Evolutionary conservation across 1,140 invertebrate genomes (phyloP).

Genomic region (Pseudomyrmex cubaensis): DNA sequence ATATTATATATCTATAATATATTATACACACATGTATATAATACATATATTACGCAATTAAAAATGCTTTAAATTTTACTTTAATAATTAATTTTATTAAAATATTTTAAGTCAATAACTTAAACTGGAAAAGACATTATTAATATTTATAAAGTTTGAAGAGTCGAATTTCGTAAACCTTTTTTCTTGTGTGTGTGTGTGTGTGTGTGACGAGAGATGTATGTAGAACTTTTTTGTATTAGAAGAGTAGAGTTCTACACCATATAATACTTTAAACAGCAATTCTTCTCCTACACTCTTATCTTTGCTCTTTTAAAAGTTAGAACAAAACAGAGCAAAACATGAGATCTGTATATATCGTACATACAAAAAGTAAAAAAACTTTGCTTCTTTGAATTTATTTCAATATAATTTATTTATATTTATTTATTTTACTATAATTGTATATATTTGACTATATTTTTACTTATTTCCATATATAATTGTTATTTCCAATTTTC

Average conservation of each 20-base stretch:
- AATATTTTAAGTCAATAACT: too few species aligned
- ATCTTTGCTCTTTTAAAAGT: slow-evolving; percentile 2
- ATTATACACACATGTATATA: too few species aligned
- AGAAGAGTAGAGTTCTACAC: neutral
- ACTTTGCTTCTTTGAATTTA: too few species aligned
- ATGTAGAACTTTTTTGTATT: neutral
- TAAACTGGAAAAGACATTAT: neutral
- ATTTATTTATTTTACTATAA: too few species aligned
- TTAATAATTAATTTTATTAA: too few species aligned
- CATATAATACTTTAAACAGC: neutral
- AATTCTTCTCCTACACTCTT: neutral
- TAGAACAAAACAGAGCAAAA: slow-evolving; percentile 5
- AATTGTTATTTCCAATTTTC: too few species aligned
- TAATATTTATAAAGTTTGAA: slow-evolving; percentile 5
- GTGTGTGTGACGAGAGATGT: neutral
- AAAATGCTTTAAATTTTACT: neutral
- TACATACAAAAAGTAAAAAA: too few species aligned
- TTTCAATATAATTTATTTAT: too few species aligned
- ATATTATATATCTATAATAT: neutral
- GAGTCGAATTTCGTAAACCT: neutral
- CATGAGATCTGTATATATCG: neutral
- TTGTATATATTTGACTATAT: too few species aligned
- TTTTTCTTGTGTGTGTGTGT: too few species aligned
- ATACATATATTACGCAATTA: neutral
- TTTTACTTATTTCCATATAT: too few species aligned